Conservation (phyloP, 2,113 vertebrate genomes). For the Sylvilagus bachmani region DNA sequence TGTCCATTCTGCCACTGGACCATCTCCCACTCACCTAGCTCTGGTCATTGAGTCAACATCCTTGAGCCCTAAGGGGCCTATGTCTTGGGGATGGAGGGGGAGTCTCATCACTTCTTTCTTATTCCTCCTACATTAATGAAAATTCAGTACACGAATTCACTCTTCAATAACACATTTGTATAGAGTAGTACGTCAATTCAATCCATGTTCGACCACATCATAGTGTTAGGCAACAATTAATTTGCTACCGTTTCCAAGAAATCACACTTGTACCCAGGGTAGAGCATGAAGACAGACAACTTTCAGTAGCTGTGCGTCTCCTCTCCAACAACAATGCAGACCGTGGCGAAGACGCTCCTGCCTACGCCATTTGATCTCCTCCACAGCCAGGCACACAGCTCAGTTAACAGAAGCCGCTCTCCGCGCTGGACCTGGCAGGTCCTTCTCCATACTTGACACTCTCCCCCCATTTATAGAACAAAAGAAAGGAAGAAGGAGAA, state of each 20-base stretch:
- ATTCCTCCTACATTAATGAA: neutral
- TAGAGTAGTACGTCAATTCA: neutral
- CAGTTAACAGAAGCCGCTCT: neutral
- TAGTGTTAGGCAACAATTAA: neutral
- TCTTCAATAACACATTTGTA: neutral
- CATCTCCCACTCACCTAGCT: neutral
- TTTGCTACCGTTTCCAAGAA: slow-evolving; percentile 48
- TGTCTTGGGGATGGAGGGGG: neutral
- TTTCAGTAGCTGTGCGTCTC: neutral
- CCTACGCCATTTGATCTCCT: neutral
- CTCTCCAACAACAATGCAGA: neutral
- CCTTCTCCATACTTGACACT: neutral
- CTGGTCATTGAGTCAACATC: neutral
- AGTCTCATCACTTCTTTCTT: neutral
- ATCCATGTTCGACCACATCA: neutral
- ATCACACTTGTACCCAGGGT: neutral
- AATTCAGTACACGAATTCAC: neutral
- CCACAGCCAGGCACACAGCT: neutral
- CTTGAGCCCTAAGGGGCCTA: neutral
- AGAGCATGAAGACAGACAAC: neutral
- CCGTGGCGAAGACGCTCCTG: neutral
- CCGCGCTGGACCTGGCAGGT: neutral
- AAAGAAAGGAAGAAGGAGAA: slow-evolving; percentile 17
- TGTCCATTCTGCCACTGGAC: neutral
- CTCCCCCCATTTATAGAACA: slow-evolving; percentile 23